phyloP scores from a whole-genome alignment of 1,140 invertebrate species.

The Zaprionus davidi region DNA sequence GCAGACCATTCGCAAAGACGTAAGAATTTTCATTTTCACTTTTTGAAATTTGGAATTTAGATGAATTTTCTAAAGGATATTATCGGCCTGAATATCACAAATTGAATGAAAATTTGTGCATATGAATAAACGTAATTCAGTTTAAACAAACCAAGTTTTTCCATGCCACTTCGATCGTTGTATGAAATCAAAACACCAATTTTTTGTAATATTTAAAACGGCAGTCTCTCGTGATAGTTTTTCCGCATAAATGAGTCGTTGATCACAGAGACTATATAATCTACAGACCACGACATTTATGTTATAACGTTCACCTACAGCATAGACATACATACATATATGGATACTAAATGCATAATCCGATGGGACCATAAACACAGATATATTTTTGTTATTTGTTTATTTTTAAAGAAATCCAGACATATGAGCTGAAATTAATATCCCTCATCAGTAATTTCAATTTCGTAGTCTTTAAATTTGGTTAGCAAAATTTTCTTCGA shows the following conservation, averaged over 20 bases:
- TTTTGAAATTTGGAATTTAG: slow-evolving; percentile 1
- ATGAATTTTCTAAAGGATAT: slow-evolving; percentile 3
- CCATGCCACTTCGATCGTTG: slow-evolving; percentile 12
- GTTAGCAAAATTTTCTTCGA: slow-evolving; percentile 64
- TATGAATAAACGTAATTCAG: background rate
- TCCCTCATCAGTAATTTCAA: slow-evolving; percentile 81
- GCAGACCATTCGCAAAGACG: background rate
- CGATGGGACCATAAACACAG: no score
- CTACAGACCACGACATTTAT: no score
- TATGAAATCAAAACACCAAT: background rate
- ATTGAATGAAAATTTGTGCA: slow-evolving; percentile 13
- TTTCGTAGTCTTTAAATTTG: slow-evolving; percentile 73
- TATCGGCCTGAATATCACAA: background rate
- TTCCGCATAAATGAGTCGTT: no score
- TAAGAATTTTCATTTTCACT: background rate
- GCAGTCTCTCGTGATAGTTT: no score
- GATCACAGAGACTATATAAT: no score
- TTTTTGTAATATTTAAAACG: background rate
- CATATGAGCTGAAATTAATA: slow-evolving; percentile 49
- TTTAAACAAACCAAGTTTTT: background rate
- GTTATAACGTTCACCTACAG: no score
- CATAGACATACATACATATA: no score
- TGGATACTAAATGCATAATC: no score
- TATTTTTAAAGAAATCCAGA: slow-evolving; percentile 6
- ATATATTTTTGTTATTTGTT: background rate